Base-by-base conservation (phyloP, 1,140 invertebrate genomes). In the Diuraphis noxia region DNA sequence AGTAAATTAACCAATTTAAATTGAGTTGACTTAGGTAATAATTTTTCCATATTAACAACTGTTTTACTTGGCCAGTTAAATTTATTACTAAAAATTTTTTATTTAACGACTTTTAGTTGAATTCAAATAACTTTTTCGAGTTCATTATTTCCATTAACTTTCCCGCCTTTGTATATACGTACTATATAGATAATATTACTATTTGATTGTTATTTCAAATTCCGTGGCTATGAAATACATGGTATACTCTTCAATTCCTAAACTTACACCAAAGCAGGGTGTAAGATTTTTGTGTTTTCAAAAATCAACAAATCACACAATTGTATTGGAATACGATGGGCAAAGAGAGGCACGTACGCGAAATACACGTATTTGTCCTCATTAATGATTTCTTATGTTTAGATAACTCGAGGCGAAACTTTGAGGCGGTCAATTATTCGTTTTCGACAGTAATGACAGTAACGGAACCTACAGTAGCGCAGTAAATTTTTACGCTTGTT, bases 341-440 rank as follows among this genome's bases (percentile, higher is more conserved):
- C n/a, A 72, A n/a, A 9, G 19, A 72, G 30, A 3, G 0, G 30
- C 56, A 81, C 36, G 79, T 84, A 41, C 38, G 25, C 25, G 25
- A 30, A 30, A 30, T 30, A 30, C 10, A 41, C 23, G 38, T 41
- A 84, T 30, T 30, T 38, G 77, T 79, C 36, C 77, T 36, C 77
- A 72, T 72, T 72, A 72, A 72, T 72, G 56, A 72, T 72, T 72
- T 72, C 56, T 72, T 36, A 7, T 9, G 21, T 79, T 79, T 34
- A 7, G 30, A 13, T 84, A 84, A 84, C 81, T 13, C 4, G 81
- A 43, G 1, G 41, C 7, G 82, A 84, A 43, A 84, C 40, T 43
- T 84, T n/a, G 40, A 41, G 41, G 41, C 40, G 40, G 84, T 85
- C 84, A 85, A 85, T 85, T 85, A 85, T 85, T 85, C 41, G 84